Evolutionary conservation across 2,113 vertebrate species (phyloP).

Genomic region (Sturnira hondurensis): DNA sequence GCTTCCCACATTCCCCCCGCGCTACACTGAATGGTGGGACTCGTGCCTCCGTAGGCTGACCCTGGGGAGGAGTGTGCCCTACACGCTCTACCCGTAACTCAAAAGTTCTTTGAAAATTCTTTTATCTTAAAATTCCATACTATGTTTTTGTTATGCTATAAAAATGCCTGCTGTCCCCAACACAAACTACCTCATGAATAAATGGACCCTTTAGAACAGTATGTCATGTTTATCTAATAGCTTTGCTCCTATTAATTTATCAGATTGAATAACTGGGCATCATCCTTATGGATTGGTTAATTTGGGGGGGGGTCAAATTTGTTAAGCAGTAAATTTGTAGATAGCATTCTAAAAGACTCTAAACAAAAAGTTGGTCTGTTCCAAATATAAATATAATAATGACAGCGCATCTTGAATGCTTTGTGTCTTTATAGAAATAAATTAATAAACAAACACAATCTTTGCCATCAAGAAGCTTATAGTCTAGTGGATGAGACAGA

Average conservation of each 20-base stretch:
- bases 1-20: not conserved
- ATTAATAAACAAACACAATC: not conserved
- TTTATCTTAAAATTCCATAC: not conserved
- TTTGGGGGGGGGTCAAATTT: not conserved
- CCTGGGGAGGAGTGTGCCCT: not conserved
- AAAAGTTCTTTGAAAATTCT: not conserved
- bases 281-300: not conserved
- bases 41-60: no score
- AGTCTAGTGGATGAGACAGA: not conserved
- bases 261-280: not conserved
- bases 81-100: not conserved
- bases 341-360: not conserved
- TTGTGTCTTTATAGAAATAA: not conserved
- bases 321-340: not conserved
- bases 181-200: not conserved
- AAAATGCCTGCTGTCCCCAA: not conserved
- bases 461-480: constrained; percentile 8
- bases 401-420: not conserved
- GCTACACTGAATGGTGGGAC: not conserved
- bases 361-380: not conserved
- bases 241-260: not conserved
- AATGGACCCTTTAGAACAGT: not conserved
- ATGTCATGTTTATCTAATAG: not conserved
- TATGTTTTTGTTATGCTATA: not conserved
- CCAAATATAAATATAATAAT: not conserved